phyloP scores from a whole-genome alignment of 2,113 vertebrate species.

The Prunella fulvescens region DNA sequence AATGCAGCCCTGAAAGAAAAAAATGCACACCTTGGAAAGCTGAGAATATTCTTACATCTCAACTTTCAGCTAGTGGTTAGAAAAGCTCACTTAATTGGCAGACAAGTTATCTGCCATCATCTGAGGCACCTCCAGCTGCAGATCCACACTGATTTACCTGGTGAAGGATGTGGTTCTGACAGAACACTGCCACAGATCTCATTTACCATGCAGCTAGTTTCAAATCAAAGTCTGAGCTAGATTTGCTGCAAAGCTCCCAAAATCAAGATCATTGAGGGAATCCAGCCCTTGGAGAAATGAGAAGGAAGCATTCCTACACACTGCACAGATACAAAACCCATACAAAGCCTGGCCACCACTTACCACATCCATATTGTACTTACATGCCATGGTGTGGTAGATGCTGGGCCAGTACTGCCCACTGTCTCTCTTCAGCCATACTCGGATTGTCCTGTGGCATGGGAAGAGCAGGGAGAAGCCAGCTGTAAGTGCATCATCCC shows the following conservation, averaged over 20 bases:
- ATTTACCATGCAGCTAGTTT: not conserved
- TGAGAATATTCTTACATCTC: not conserved
- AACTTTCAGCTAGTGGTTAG: not conserved
- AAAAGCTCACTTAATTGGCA: not conserved
- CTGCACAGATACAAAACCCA: not conserved
- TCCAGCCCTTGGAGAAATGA: not conserved
- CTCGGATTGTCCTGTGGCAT: conserved; percentile 83
- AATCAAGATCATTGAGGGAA: not conserved
- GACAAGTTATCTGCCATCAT: not conserved
- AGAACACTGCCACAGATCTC: not conserved
- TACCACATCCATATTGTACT: conserved; percentile 53
- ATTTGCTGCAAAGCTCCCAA: not conserved
- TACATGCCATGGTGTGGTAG: conserved; percentile 92
- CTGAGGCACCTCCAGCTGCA: not conserved
- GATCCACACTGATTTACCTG: not conserved
- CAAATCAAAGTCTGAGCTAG: not conserved
- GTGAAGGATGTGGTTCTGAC: not conserved
- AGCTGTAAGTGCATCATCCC: not conserved
- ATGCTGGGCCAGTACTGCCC: conserved; percentile 97
- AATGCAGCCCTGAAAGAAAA: not conserved
- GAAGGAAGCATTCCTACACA: not conserved
- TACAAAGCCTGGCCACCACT: not conserved
- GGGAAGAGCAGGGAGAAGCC: not conserved
- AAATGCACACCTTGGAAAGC: not conserved
- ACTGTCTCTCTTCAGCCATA: conserved; percentile 97